Conservation (phyloP, 2,113 vertebrate genomes). For the Pagrus major region DNA sequence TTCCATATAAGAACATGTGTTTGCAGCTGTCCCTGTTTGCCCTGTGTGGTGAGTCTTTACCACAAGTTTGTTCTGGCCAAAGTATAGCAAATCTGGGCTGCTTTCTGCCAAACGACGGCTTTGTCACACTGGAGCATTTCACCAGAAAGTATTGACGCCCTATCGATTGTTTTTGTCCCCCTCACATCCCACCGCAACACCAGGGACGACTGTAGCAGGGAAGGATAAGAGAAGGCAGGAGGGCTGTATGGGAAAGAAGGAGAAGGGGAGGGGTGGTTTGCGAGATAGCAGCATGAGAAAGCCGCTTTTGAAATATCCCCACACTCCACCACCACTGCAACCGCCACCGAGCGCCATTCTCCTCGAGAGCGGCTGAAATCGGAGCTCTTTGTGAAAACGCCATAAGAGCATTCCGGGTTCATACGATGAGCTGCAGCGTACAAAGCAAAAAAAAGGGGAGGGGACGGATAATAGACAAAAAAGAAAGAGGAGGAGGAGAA, state of each 20-base stretch:
- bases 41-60: conserved; percentile 26
- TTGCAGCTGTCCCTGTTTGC: conserved; percentile 45
- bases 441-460: conserved; percentile 55
- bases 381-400: conserved; percentile 66
- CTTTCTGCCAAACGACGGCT: conserved; percentile 16
- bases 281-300: conserved; percentile 56
- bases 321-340: neutral
- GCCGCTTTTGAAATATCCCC: conserved; percentile 61
- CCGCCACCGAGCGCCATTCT: conserved; percentile 38
- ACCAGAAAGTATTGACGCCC: conserved; percentile 51
- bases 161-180: conserved; percentile 39
- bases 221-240: conserved; percentile 6
- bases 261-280: neutral
- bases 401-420: conserved; percentile 70
- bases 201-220: conserved; percentile 16
- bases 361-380: conserved; percentile 71
- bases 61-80: conserved; percentile 25
- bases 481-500: conserved; percentile 38
- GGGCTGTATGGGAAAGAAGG: conserved; percentile 20
- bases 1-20: conserved; percentile 29
- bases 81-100: conserved; percentile 24
- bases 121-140: conserved; percentile 38
- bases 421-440: conserved; percentile 47
- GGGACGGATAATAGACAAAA: conserved; percentile 49
- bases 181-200: conserved; percentile 24